Conservation (phyloP, 2,797 vertebrate genomes). For the Cyclopterus lumpus region DNA sequence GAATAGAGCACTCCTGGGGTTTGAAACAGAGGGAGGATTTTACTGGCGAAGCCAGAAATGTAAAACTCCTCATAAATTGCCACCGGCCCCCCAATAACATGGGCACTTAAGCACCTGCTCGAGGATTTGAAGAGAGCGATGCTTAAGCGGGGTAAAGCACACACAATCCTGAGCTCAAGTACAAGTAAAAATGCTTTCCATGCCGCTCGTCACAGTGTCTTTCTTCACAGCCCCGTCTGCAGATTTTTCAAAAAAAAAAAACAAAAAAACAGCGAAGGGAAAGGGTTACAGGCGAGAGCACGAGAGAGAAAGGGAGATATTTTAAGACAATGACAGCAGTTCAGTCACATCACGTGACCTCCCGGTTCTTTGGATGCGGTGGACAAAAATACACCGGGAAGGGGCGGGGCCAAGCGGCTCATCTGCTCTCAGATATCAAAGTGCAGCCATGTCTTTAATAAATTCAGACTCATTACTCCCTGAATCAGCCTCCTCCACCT, state of each 20-base stretch:
- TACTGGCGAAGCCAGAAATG: constrained; percentile 52
- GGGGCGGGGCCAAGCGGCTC: constrained; percentile 36
- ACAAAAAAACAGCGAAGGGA: background rate
- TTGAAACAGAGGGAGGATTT: constrained; percentile 53
- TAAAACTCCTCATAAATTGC: constrained; percentile 67
- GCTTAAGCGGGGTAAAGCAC: constrained; percentile 30
- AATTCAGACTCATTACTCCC: constrained; percentile 64
- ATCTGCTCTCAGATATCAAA: constrained; percentile 71
- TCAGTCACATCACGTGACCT: constrained; percentile 77
- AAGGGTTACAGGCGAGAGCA: constrained; percentile 19
- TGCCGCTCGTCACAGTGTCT: constrained; percentile 2
- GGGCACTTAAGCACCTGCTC: constrained; percentile 71
- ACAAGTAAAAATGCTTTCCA: constrained; percentile 15
- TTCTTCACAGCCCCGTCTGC: constrained; percentile 14
- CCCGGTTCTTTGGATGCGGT: constrained; percentile 44
- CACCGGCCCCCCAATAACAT: constrained; percentile 61
- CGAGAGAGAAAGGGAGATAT: constrained; percentile 32
- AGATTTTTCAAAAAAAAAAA: constrained; percentile 23
- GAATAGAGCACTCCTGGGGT: constrained; percentile 57
- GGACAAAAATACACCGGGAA: constrained; percentile 63
- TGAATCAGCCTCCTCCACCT: constrained; percentile 68
- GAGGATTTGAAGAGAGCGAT: constrained; percentile 52
- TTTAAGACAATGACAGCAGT: constrained; percentile 77
- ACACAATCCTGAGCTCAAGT: constrained; percentile 36
- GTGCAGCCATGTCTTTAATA: constrained; percentile 62